Evolutionary conservation across 2,113 vertebrate species (phyloP), one percentile per base, ranked within the genome.

Genomic region (Pholis gunnellus): DNA sequence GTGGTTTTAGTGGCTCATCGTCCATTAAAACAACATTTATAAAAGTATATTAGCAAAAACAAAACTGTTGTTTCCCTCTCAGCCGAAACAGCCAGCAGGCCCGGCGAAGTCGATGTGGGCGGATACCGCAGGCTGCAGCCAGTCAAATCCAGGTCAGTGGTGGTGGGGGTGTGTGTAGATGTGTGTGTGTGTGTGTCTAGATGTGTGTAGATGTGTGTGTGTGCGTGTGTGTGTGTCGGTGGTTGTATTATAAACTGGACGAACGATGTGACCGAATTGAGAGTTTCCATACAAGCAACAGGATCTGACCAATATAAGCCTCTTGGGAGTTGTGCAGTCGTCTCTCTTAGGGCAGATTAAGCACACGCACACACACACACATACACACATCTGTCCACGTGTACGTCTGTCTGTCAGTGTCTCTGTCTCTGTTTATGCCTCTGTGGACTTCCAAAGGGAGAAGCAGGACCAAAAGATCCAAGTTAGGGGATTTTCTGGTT

Each of bases 141-240:
- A 92, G 91, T 92, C 89, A 92, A 91, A 94, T 93, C 78, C 92
- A 93, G 93, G 92, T 93, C 91, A 92, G 57, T 31, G 50, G 56
- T 77, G 48, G 82, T 61, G 83, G 73, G 61, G 78, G 78, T 3
- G 66, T 18, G 75, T 22, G 57, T 34, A 46, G 15, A 59, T 76
- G 27, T 67, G 72, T 65, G 75, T 63, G 48, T 75, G 75, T 50
- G 40, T 25, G 40, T 38, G 29, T n/a, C n/a, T n/a, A 31, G 31
- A 31, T 31, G 31, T 31, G 31, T 4, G 31, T 31, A 31, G 31
- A 31, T 34, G 70, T 61, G 54, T 52, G 56, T 61, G 72, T 31
- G 56, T 27, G 61, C 22, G 74, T 52, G 72, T 10, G 60, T 25
- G 63, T 63, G 65, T 20, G 52, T 42, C 38, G 65, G 72, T 44